phyloP scores from a whole-genome alignment of 2,797 vertebrate species.

The Enteromius treurensis region DNA sequence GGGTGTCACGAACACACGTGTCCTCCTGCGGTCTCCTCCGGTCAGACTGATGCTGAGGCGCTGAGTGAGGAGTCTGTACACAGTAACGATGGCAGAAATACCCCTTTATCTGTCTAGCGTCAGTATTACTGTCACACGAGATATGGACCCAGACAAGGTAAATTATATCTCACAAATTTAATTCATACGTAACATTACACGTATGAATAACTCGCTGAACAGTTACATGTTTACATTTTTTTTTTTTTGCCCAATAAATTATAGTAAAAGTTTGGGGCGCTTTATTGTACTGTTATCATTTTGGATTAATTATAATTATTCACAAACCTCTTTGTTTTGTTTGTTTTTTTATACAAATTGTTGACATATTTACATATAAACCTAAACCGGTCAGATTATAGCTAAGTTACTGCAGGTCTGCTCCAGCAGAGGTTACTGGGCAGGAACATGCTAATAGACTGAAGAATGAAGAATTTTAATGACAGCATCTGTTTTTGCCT shows the following conservation, averaged over 20 bases:
- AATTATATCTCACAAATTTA: slow-evolving; percentile 28
- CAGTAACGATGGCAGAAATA: slow-evolving; percentile 72
- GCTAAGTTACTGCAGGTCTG: too few species aligned
- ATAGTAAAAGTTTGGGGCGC: background rate
- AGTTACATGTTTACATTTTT: background rate
- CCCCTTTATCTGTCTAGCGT: slow-evolving; percentile 74
- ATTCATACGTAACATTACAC: background rate
- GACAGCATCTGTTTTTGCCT: background rate
- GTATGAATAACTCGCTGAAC: background rate
- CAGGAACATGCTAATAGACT: too few species aligned
- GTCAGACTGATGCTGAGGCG: background rate
- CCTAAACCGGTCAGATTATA: background rate
- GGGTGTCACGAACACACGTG: too few species aligned
- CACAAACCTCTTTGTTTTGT: too few species aligned
- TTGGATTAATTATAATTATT: background rate
- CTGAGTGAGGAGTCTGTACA: background rate
- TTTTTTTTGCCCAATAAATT: background rate
- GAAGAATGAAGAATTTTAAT: too few species aligned
- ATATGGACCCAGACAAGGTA: slow-evolving; percentile 70
- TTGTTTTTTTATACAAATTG: background rate
- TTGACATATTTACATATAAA: background rate
- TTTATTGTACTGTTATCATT: background rate
- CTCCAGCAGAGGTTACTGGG: too few species aligned
- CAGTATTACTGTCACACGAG: slow-evolving; percentile 68
- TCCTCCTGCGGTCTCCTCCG: too few species aligned